Percentiles rank a stretch among this genome's conserved stretches.
Conservation (phyloP, 2,113 vertebrate species). For the Hystrix brachyura region DNA sequence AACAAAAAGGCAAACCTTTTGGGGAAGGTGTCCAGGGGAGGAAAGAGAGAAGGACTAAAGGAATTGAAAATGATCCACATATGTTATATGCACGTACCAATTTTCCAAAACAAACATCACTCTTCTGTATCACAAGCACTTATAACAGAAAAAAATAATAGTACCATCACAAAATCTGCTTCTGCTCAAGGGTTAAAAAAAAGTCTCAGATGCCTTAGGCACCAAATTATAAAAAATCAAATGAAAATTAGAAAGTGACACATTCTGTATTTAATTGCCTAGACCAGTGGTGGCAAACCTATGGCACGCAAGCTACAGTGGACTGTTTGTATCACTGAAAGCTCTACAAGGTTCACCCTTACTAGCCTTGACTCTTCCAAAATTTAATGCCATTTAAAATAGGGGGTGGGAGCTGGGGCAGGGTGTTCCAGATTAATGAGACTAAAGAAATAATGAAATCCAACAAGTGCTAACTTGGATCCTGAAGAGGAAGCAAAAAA, state of each 20-base stretch:
- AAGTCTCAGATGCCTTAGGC: neutral
- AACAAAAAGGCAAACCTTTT: neutral
- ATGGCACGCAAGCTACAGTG: neutral
- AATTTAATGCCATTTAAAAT: neutral
- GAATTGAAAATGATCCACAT: neutral
- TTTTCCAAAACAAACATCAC: neutral
- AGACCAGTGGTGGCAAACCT: neutral
- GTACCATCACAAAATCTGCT: neutral
- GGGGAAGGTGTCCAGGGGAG: neutral
- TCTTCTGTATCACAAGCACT: neutral
- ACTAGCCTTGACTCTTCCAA: neutral
- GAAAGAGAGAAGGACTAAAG: neutral
- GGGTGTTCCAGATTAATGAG: neutral
- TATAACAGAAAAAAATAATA: neutral
- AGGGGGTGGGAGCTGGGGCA: too few species aligned
- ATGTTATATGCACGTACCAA: neutral
- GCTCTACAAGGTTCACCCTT: neutral
- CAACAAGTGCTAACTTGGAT: neutral
- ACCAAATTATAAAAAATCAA: neutral
- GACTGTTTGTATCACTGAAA: neutral
- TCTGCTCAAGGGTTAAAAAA: neutral
- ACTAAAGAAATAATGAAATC: neutral
- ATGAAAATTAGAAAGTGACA: conserved; percentile 26
- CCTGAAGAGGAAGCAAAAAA: neutral
- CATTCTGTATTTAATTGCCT: neutral